phyloP scores from a whole-genome alignment of 2,113 vertebrate genomes.

The Danionella cerebrum region DNA sequence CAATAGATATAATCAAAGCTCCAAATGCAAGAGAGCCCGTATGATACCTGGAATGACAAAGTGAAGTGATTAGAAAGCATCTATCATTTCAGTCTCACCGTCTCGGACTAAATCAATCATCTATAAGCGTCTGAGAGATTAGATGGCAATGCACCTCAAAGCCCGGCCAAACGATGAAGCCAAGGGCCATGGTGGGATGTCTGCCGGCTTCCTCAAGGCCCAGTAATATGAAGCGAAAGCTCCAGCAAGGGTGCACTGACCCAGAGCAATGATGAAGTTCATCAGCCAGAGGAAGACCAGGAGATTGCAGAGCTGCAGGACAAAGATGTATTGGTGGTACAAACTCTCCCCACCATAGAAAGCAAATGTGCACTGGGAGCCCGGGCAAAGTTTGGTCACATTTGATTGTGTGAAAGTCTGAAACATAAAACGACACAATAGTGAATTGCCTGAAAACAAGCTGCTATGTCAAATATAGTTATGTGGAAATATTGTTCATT shows the following conservation, averaged over 20 bases:
- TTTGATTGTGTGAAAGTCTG: conserved; percentile 81
- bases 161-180: conserved; percentile 83
- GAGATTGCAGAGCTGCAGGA: conserved; percentile 83
- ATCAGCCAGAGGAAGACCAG: conserved; percentile 91
- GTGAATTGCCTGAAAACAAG: too few relatives aligned
- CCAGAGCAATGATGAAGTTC: conserved; percentile 87
- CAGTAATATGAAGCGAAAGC: conserved; percentile 95
- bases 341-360: conserved; percentile 84
- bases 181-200: conserved; percentile 83
- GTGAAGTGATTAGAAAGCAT: background rate
- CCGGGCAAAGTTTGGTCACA: conserved; percentile 72
- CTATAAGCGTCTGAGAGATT: background rate
- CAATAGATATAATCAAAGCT: conserved; percentile 79
- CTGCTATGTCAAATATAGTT: too few relatives aligned
- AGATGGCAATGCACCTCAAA: conserved; percentile 65
- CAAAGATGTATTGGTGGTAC: conserved; percentile 78
- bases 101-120: background rate
- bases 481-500: too few relatives aligned
- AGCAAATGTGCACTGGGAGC: conserved; percentile 83
- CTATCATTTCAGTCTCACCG: background rate
- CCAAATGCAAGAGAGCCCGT: conserved; percentile 92
- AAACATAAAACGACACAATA: conserved; percentile 13
- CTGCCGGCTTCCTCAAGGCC: conserved; percentile 82
- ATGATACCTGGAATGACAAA: conserved; percentile 75
- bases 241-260: conserved; percentile 90